These are phyloP conservation scores for Habroteleia sp. DNA, from an alignment of 2,888 invertebrate genomes.

Conservation along the genomic window DNA sequence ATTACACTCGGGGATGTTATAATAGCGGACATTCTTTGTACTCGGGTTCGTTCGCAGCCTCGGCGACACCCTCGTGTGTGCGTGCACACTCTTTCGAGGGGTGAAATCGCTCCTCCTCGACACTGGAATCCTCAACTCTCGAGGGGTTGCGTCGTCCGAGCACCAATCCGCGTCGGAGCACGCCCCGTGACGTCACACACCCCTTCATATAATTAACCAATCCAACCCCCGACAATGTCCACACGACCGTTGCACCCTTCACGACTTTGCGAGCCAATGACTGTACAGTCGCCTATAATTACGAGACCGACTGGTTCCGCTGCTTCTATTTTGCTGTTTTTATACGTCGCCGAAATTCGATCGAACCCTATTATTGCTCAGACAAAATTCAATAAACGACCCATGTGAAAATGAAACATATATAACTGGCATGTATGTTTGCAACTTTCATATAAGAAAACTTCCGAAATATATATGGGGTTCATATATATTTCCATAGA, in stretches of 20 bases:
- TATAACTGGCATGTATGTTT: too few species aligned
- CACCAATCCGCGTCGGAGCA: conserved; percentile 72
- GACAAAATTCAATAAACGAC: conserved; percentile 2
- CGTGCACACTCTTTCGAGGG: conserved; percentile 44
- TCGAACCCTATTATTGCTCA: conserved; percentile 20
- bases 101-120: conserved; percentile 55
- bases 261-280: conserved; percentile 71
- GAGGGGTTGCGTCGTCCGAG: conserved; percentile 39
- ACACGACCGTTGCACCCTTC: conserved; percentile 63
- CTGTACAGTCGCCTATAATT: conserved; percentile 64
- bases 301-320: conserved; percentile 51
- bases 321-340: conserved; percentile 25
- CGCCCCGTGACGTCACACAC: conserved; percentile 75
- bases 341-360: conserved; percentile 39
- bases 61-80: conserved; percentile 53
- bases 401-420: too few species aligned
- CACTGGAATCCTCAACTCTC: conserved; percentile 14
- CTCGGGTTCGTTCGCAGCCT: conserved; percentile 18
- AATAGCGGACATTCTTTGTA: conserved; percentile 41
- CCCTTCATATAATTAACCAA: conserved; percentile 76
- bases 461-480: too few species aligned
- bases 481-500: too few species aligned
- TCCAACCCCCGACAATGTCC: conserved; percentile 69
- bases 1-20: conserved; percentile 5
- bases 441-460: too few species aligned